Evolutionary conservation across 2,888 invertebrate genomes (phyloP).

Genomic region (Mythimna albipuncta): DNA sequence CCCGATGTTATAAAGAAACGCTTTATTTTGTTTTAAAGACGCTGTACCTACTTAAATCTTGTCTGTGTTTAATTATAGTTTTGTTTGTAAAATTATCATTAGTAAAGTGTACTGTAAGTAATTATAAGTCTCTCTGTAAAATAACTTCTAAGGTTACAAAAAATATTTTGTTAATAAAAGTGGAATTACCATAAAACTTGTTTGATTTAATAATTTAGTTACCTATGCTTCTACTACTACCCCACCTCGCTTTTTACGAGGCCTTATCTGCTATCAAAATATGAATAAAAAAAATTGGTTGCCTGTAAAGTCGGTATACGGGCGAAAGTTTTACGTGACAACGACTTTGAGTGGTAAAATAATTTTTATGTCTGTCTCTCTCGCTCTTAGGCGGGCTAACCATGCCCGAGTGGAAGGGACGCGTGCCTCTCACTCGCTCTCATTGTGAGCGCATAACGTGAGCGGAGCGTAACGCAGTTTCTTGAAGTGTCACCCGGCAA

Average conservation of each 20-base stretch:
- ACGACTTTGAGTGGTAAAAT: too few relatives aligned
- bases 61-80: background rate
- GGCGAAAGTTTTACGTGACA: too few relatives aligned
- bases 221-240: too few relatives aligned
- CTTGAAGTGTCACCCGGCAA: too few relatives aligned
- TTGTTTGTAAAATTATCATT: slow-evolving; percentile 11
- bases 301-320: too few relatives aligned
- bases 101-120: background rate
- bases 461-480: too few relatives aligned
- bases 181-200: background rate
- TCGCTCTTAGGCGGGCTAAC: too few relatives aligned
- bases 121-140: slow-evolving; percentile 7
- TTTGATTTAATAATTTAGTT: slow-evolving; percentile 15
- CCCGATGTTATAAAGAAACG: slow-evolving; percentile 40
- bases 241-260: background rate
- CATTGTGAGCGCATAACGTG: too few relatives aligned
- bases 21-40: slow-evolving; percentile 36
- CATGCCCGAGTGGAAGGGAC: too few relatives aligned
- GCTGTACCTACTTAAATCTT: background rate
- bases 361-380: too few relatives aligned
- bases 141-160: background rate
- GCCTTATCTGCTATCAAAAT: background rate
- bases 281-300: too few relatives aligned
- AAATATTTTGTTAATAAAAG: slow-evolving; percentile 28
- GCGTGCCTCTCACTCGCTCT: too few relatives aligned